Evolutionary conservation across 2,797 vertebrate species (phyloP).

Genomic region (Pyrrhura leucotis): DNA sequence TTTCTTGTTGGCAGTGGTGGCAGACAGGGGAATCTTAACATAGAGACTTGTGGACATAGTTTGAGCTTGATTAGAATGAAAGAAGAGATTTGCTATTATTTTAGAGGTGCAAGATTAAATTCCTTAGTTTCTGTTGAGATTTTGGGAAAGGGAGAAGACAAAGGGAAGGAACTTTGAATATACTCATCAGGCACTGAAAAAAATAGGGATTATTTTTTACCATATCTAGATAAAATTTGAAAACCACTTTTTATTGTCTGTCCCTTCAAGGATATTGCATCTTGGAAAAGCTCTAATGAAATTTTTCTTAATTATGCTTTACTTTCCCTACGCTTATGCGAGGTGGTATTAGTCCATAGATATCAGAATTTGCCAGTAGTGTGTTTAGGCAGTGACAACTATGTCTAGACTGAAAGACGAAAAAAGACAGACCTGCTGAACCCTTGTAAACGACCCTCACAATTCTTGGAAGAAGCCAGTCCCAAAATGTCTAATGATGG

Average conservation of each 20-base stretch:
- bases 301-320: neutral
- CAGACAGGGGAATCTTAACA: neutral
- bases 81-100: neutral
- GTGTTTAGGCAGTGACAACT: neutral
- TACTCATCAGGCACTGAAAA: neutral
- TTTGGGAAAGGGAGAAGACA: neutral
- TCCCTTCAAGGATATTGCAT: neutral
- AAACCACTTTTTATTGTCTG: neutral
- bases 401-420: neutral
- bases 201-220: neutral
- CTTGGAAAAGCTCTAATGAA: neutral
- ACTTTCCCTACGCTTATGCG: neutral
- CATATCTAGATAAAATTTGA: neutral
- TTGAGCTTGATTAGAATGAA: neutral
- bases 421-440: neutral
- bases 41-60: neutral
- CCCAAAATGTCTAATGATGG: neutral
- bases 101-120: neutral
- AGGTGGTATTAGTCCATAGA: neutral
- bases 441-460: neutral
- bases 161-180: neutral
- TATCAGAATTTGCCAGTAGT: neutral
- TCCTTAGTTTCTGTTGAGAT: neutral
- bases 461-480: neutral
- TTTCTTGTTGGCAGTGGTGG: neutral